Conservation (phyloP, 2,888 invertebrate genomes). For the Chloroclysta siterata region DNA sequence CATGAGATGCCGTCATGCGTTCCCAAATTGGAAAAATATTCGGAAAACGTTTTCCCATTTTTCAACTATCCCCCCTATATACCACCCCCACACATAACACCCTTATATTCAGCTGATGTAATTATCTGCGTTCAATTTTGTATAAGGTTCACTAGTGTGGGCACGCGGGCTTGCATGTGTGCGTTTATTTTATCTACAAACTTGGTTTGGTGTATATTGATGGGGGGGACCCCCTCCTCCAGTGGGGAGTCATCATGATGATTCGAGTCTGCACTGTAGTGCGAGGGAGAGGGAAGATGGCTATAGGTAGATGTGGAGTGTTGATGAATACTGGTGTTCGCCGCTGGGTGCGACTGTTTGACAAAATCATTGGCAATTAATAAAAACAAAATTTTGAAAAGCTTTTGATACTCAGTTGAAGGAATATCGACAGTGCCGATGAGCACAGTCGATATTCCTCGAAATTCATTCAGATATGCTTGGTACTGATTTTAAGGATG, state of each 20-base stretch:
- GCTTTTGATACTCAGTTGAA: too few relatives aligned
- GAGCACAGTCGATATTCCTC: too few relatives aligned
- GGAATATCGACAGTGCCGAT: too few relatives aligned
- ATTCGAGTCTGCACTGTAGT: constrained; percentile 75
- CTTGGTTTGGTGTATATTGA: constrained; percentile 75
- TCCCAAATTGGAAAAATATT: constrained; percentile 59
- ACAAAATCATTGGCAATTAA: neutral
- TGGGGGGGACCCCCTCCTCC: constrained; percentile 55
- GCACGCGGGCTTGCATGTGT: constrained; percentile 36
- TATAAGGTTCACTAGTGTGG: constrained; percentile 57
- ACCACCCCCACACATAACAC: constrained; percentile 34
- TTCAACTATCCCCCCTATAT: constrained; percentile 45
- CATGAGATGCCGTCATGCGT: constrained; percentile 24
- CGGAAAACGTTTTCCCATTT: constrained; percentile 64
- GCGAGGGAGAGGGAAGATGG: constrained; percentile 63
- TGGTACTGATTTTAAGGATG: neutral
- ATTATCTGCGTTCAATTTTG: constrained; percentile 77
- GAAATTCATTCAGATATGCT: too few relatives aligned
- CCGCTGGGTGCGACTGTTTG: constrained; percentile 49
- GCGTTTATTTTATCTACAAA: constrained; percentile 73
- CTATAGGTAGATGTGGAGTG: constrained; percentile 50
- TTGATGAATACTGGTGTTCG: constrained; percentile 65
- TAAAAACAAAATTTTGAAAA: neutral
- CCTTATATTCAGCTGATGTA: constrained; percentile 69
- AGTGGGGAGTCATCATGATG: constrained; percentile 62